Evolutionary conservation across 2,888 invertebrate genomes (phyloP).

Genomic region (Pyrrhia umbra): DNA sequence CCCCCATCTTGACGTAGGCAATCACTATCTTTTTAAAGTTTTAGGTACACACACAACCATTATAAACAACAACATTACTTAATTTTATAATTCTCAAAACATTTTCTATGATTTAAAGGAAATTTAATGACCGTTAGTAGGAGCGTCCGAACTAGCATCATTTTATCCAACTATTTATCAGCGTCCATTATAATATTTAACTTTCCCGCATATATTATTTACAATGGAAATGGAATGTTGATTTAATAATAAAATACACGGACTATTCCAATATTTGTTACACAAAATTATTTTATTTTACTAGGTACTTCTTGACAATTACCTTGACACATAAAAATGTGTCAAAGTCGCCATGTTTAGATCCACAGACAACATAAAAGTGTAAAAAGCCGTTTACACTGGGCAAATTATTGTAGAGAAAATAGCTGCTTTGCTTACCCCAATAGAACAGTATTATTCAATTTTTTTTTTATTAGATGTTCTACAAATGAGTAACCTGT

Average conservation of each 20-base stretch:
- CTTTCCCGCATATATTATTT: constrained; percentile 18
- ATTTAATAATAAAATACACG: constrained; percentile 20
- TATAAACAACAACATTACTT: constrained; percentile 63
- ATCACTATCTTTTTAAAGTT: constrained; percentile 71
- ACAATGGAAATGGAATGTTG: constrained; percentile 48
- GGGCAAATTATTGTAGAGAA: background rate
- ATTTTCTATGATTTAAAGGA: constrained; percentile 60
- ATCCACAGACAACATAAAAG: constrained; percentile 28
- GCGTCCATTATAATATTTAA: constrained; percentile 7
- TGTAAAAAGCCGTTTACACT: background rate
- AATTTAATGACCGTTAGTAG: constrained; percentile 72
- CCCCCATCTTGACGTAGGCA: constrained; percentile 77
- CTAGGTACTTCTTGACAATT: constrained; percentile 67
- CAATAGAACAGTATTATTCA: background rate
- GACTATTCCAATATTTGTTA: constrained; percentile 26
- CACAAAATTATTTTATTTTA: constrained; percentile 49
- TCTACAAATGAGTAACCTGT: no score
- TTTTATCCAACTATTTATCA: constrained; percentile 44
- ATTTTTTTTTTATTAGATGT: no score
- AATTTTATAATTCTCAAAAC: constrained; percentile 48
- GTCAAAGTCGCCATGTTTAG: constrained; percentile 72
- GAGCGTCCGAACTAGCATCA: constrained; percentile 84
- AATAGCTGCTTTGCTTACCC: background rate
- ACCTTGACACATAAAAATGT: constrained; percentile 78
- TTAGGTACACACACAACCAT: constrained; percentile 67